Evolutionary conservation across 1,140 invertebrate genomes (phyloP), one percentile per base, ranked within the genome.

Genomic region (Acromyrmex charruanus): DNA sequence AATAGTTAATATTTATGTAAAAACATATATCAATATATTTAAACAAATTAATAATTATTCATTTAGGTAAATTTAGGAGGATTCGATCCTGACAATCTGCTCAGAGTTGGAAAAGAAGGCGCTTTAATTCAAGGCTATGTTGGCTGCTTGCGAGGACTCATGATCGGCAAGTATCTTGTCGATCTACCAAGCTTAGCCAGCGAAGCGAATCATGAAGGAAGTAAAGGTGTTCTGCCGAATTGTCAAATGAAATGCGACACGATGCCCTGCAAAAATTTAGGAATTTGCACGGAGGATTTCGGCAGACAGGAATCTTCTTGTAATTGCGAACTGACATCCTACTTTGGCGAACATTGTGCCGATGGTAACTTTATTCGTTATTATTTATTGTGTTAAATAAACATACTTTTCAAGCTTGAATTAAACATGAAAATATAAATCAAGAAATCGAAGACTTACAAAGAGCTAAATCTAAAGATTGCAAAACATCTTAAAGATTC

Each of bases 171-270:
- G 77, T 97, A 97, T 90, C 96, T 97, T 16, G 97, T 99, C 51
- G 97, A 98, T 95, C 94, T 99, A 49, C 96, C 97, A 21, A 96
- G 96, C 68, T 96, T 97, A 89, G 97, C 97, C 68, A 96, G 96
- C 91, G 96, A 97, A 92, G 96, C 97, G 89, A 97, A 97, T 94
- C 96, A 97, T 93, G 96, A 97, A 95, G 97, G 97, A 96, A 96
- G 96, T 84, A 96, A 96, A 93, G 98, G 97, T 6, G 97, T 98
- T 0, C 94, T 98, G 21, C 96, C 97, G 2, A 97, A 97, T 87
- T 99, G 98, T 95, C 97, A 97, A 88, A 98, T 98, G 97, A 98
- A 98, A 91, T 99, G 98, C 93, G 98, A 98, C 87, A 96, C 96
- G 0, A 96, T 97, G 72, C 98, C 98, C 0, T 99, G 98, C 92